A percentile compares a stretch with the other conserved stretches of the same genome.
Evolutionary conservation across 2,888 invertebrate genomes (phyloP).

Genomic region (Arrhopalites spinosus): DNA sequence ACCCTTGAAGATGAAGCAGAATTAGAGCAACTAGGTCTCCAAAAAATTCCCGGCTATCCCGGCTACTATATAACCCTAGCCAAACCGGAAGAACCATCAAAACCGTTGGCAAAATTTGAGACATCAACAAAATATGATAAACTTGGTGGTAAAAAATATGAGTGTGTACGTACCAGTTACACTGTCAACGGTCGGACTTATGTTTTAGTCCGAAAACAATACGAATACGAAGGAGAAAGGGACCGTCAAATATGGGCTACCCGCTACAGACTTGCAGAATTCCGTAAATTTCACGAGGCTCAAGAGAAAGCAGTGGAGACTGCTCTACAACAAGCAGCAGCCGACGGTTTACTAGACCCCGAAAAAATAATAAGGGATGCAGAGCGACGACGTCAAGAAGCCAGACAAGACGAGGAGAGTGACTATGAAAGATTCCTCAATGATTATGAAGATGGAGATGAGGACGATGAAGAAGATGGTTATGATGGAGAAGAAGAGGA

Average conservation of each 20-base stretch:
- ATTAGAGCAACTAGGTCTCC: not conserved
- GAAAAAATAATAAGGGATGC: slow-evolving; percentile 7
- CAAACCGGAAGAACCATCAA: not conserved
- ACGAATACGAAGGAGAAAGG: slow-evolving; percentile 12
- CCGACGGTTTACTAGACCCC: not conserved
- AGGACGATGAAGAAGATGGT: slow-evolving; percentile 24
- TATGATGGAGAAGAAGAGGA: slow-evolving; percentile 22
- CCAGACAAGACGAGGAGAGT: slow-evolving; percentile 17
- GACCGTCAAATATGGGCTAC: slow-evolving; percentile 16
- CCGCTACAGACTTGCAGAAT: slow-evolving; percentile 3
- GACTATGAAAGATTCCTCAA: slow-evolving; percentile 30
- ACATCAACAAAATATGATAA: slow-evolving; percentile 14
- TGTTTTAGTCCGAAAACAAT: slow-evolving; percentile 17
- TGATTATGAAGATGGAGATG: slow-evolving; percentile 31
- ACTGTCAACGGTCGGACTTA: slow-evolving; percentile 26
- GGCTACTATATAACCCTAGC: not conserved
- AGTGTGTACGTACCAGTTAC: slow-evolving; percentile 15
- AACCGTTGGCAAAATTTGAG: not conserved
- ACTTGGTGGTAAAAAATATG: slow-evolving; percentile 17
- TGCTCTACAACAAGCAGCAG: not conserved
- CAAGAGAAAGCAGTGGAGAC: not conserved
- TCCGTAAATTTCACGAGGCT: not conserved
- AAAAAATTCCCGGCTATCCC: slow-evolving; percentile 1
- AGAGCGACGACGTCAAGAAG: not conserved
- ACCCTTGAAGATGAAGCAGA: not conserved